Evolutionary conservation across 2,797 vertebrate genomes (phyloP), one percentile per base, ranked within the genome.

Genomic region (Threskiornis aethiopicus): DNA sequence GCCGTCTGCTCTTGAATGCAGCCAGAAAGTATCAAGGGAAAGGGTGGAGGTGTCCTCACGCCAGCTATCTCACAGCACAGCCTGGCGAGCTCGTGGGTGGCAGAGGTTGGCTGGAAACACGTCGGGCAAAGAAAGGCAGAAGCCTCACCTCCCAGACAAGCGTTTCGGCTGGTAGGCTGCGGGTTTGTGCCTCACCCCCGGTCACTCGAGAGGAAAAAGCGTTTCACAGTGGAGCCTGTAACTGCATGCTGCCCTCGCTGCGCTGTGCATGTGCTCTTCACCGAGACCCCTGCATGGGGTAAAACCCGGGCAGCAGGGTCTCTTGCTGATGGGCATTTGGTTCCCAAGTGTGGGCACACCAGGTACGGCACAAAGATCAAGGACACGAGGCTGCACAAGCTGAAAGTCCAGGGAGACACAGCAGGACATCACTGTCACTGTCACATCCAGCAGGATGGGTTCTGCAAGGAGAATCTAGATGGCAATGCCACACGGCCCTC

Each of bases 191-290:
- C 13, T 21, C 42, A 7, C 13, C 37, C n/a, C 42, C 13, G 18
- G 29, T 4, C 41, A 46, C 11, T 6, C 28, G 17, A 15, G 47
- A 72, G 28, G 33, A 76, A 77, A 72, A 78, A 47, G 10, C 2
- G 1, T 17, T 49, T 58, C 77, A 44, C 17, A 10, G 19, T 0
- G 4, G 52, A 37, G 16, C 15, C 18, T 16, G 4, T 6, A 9
- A 24, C 31, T 3, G 35, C 4, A 2, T 2, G 18, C 55, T 47
- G 61, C 46, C 44, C 65, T 35, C 7, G 0, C 39, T 21, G 41
- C 4, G 1, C 17, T 7, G 24, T 1, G 15, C 41, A 5, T 0
- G 1, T 5, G 33, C 44, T 29, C n/a, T 11, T 15, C 59, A n/a
- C n/a, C 12, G 1, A 49, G 66, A 29, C 31, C 6, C 55, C 35